Conservation (phyloP, 2,113 vertebrate species). For the Plecturocebus donacophilus region DNA sequence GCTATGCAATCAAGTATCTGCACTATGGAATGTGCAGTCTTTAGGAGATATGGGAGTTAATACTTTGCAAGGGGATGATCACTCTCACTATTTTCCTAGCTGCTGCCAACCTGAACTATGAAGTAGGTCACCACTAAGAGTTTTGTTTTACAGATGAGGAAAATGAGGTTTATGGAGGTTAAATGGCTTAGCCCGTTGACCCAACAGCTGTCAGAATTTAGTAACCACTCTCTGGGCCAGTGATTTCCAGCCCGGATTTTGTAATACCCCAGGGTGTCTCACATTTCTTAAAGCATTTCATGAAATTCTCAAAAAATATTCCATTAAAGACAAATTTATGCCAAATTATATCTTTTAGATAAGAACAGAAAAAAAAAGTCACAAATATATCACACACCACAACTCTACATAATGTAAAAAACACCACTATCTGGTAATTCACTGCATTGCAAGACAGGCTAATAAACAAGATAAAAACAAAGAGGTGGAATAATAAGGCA, state of each 20-base stretch:
- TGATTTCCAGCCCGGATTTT: slow-evolving; percentile 66
- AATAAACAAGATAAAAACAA: neutral
- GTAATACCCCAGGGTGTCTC: slow-evolving; percentile 62
- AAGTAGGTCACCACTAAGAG: slow-evolving; percentile 62
- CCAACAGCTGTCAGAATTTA: slow-evolving; percentile 75
- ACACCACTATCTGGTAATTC: neutral
- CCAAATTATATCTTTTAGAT: slow-evolving; percentile 48
- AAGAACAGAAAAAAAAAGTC: neutral
- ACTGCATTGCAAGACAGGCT: neutral
- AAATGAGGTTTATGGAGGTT: slow-evolving; percentile 64
- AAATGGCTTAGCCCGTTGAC: slow-evolving; percentile 72
- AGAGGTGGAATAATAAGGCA: neutral
- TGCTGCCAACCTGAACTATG: slow-evolving; percentile 39
- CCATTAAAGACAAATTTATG: slow-evolving; percentile 72
- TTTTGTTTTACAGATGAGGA: slow-evolving; percentile 69
- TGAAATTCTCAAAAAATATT: slow-evolving; percentile 58
- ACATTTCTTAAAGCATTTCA: slow-evolving; percentile 68
- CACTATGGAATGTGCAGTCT: neutral
- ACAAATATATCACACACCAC: neutral
- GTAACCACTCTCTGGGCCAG: slow-evolving; percentile 68
- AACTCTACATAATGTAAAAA: neutral
- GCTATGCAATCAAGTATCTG: neutral
- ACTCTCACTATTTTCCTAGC: slow-evolving; percentile 46
- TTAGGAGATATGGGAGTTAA: neutral
- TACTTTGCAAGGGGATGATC: slow-evolving; percentile 12